phyloP scores from a whole-genome alignment of 2,113 vertebrate genomes.

The Hydrochoerus hydrochaeris region DNA sequence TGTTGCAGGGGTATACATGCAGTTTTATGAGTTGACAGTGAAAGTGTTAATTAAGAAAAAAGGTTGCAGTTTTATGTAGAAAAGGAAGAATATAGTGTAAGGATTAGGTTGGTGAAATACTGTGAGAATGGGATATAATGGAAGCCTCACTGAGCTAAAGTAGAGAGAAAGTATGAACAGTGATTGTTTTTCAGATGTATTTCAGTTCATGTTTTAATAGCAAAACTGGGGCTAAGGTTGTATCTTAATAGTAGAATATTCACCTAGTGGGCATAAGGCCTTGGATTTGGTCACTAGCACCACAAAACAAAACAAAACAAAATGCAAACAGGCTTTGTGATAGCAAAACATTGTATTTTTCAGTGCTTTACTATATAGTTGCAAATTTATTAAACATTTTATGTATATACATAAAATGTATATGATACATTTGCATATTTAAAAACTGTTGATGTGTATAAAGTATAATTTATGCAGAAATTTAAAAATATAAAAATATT shows the following conservation, averaged over 20 bases:
- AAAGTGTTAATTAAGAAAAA: background rate
- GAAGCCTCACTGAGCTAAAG: background rate
- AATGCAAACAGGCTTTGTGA: background rate
- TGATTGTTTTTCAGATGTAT: constrained; percentile 21
- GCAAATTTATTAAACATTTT: background rate
- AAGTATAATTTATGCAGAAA: background rate
- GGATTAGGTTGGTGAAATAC: background rate
- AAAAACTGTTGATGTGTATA: background rate
- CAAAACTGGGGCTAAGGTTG: background rate
- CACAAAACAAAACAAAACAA: background rate
- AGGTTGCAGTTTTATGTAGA: background rate
- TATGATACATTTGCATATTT: background rate
- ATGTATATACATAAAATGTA: background rate
- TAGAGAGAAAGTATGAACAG: background rate
- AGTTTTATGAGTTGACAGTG: background rate
- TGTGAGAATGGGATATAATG: background rate
- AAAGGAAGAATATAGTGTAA: background rate
- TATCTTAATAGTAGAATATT: background rate
- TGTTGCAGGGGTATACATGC: background rate
- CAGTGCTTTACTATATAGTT: background rate
- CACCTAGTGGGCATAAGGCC: background rate
- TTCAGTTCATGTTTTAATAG: constrained; percentile 1
- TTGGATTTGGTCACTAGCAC: background rate
- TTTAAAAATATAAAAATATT: background rate
- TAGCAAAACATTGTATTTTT: background rate